Conservation (phyloP, 2,888 invertebrate genomes). For the Mactromeris polynyma region DNA sequence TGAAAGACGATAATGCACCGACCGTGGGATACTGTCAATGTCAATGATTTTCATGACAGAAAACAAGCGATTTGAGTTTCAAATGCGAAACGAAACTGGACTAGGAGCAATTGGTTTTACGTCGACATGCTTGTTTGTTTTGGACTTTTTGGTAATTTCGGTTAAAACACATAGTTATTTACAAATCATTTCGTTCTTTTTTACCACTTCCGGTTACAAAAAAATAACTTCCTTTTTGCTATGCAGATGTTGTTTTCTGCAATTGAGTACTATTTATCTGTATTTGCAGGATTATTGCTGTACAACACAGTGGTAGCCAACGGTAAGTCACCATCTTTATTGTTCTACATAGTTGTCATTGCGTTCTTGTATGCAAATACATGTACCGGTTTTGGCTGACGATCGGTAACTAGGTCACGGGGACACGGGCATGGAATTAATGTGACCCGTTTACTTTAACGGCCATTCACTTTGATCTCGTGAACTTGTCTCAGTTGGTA, state of each 20-base stretch:
- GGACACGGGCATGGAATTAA: slow-evolving; percentile 10
- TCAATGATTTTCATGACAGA: slow-evolving; percentile 67
- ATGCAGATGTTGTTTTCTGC: slow-evolving; percentile 50
- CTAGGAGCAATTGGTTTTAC: slow-evolving; percentile 74
- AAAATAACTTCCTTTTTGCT: slow-evolving; percentile 75
- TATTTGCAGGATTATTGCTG: slow-evolving; percentile 80
- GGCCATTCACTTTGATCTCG: not conserved
- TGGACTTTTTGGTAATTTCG: slow-evolving; percentile 80
- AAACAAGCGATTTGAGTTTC: slow-evolving; percentile 73
- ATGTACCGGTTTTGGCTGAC: not conserved
- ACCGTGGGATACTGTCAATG: slow-evolving; percentile 66
- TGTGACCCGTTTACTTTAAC: slow-evolving; percentile 4
- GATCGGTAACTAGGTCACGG: not conserved
- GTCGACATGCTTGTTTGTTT: slow-evolving; percentile 82
- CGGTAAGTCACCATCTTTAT: slow-evolving; percentile 74
- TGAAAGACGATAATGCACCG: slow-evolving; percentile 61
- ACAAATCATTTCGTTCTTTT: slow-evolving; percentile 46
- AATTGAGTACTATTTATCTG: slow-evolving; percentile 47
- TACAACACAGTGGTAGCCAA: slow-evolving; percentile 81
- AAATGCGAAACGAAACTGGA: slow-evolving; percentile 73
- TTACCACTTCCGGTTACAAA: slow-evolving; percentile 67
- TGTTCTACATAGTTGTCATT: slow-evolving; percentile 47
- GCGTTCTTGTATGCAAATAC: not conserved
- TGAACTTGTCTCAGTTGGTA: not conserved
- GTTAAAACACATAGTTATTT: slow-evolving; percentile 29